phyloP scores from a whole-genome alignment of 2,113 vertebrate species.

The Acanthochromis polyacanthus region DNA sequence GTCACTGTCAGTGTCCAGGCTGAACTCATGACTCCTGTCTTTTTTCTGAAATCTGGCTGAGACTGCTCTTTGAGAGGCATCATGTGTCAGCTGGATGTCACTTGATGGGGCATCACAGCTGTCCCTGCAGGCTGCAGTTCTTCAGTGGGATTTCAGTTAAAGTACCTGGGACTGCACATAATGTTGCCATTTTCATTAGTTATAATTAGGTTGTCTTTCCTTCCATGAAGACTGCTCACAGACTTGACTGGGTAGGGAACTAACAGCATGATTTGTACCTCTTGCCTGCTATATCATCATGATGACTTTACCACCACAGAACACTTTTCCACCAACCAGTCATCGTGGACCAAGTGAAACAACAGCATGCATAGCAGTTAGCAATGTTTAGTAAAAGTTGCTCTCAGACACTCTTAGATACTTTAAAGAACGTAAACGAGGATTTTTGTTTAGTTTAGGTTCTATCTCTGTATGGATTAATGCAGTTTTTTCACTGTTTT shows the following conservation, averaged over 20 bases:
- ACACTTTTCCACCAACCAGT: neutral
- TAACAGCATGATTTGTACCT: too few species aligned
- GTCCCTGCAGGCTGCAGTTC: conserved; percentile 4
- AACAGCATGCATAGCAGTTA: neutral
- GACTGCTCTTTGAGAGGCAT: conserved; percentile 17
- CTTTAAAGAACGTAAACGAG: too few species aligned
- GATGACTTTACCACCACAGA: neutral
- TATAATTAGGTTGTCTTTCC: too few species aligned
- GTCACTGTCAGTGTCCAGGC: conserved; percentile 9
- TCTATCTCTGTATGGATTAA: too few species aligned
- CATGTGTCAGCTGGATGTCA: conserved; percentile 4
- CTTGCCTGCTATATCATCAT: too few species aligned
- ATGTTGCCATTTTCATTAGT: too few species aligned
- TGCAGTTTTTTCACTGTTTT: too few species aligned
- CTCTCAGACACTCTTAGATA: too few species aligned
- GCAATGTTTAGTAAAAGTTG: too few species aligned
- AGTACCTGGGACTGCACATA: neutral
- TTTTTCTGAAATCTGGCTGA: neutral
- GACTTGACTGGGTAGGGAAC: too few species aligned
- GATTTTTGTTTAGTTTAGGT: too few species aligned
- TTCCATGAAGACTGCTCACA: too few species aligned
- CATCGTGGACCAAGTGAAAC: neutral
- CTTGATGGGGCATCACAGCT: conserved; percentile 1
- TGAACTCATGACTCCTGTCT: conserved; percentile 14
- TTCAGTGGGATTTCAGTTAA: neutral